A percentile compares a stretch with the other conserved stretches of the same genome.
Evolutionary conservation across 2,888 invertebrate species (phyloP).

Genomic region (Cephus pygmeus): DNA sequence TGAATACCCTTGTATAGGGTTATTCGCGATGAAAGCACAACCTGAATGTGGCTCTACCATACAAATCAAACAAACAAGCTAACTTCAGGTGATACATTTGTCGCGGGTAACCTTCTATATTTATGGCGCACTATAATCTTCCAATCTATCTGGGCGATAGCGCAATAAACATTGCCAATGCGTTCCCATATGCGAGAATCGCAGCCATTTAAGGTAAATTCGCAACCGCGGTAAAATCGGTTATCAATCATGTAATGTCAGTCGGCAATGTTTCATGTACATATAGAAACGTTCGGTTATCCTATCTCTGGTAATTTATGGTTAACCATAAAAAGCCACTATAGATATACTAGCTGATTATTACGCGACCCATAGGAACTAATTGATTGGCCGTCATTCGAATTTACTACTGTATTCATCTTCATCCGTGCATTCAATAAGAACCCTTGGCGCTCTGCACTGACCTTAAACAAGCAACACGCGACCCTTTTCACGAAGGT

Average conservation of each 20-base stretch:
- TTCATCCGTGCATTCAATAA: neutral
- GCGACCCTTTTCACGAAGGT: neutral
- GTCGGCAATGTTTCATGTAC: neutral
- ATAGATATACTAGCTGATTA: neutral
- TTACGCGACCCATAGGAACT: neutral
- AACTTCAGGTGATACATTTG: neutral
- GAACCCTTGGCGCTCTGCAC: neutral
- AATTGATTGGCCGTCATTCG: neutral
- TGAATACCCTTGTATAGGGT: neutral
- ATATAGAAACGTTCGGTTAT: neutral
- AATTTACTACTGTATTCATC: neutral
- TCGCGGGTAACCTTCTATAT: neutral
- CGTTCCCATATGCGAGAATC: neutral
- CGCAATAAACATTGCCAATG: neutral
- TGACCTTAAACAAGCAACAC: neutral
- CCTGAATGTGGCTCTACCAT: neutral
- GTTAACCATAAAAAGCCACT: neutral
- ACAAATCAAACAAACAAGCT: neutral
- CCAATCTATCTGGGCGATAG: neutral
- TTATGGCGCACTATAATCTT: neutral
- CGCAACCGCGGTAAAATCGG: neutral
- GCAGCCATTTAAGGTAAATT: neutral
- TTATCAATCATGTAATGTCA: neutral
- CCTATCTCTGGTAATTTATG: neutral
- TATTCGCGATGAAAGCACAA: neutral